Evolutionary conservation across 2,797 vertebrate species (phyloP).

Genomic region (Morus bassanus): DNA sequence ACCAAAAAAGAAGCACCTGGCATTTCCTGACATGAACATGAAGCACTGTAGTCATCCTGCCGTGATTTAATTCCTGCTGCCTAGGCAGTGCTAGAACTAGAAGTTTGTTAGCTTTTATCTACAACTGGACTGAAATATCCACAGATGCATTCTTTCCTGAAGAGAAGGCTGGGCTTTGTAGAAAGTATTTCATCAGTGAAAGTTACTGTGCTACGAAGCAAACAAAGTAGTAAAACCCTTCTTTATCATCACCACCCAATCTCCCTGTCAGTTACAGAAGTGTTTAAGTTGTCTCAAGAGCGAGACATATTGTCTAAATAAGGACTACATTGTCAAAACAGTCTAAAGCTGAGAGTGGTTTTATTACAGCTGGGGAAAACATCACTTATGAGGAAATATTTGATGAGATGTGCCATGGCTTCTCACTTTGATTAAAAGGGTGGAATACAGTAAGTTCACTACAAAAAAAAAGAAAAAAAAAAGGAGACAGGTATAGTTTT

Average conservation of each 20-base stretch:
- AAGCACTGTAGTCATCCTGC: background rate
- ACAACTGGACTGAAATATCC: background rate
- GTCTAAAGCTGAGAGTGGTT: background rate
- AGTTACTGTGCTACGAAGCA: background rate
- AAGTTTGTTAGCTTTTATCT: background rate
- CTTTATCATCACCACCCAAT: background rate
- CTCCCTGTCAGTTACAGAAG: background rate
- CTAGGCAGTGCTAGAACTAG: background rate
- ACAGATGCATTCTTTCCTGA: background rate
- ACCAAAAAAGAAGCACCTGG: background rate
- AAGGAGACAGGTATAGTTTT: background rate
- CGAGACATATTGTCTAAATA: background rate
- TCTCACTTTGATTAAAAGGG: background rate
- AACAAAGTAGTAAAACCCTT: background rate
- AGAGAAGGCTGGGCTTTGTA: background rate
- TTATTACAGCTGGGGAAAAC: background rate
- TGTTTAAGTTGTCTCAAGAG: background rate
- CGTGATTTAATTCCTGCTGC: background rate
- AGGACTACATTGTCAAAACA: background rate
- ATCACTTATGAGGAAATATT: background rate
- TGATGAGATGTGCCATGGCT: background rate
- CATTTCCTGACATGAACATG: background rate
- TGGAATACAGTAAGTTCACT: background rate
- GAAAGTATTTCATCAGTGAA: background rate
- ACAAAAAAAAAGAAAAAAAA: background rate